Base-by-base conservation (phyloP, 2,113 vertebrate species). In the Nibea coibor region DNA sequence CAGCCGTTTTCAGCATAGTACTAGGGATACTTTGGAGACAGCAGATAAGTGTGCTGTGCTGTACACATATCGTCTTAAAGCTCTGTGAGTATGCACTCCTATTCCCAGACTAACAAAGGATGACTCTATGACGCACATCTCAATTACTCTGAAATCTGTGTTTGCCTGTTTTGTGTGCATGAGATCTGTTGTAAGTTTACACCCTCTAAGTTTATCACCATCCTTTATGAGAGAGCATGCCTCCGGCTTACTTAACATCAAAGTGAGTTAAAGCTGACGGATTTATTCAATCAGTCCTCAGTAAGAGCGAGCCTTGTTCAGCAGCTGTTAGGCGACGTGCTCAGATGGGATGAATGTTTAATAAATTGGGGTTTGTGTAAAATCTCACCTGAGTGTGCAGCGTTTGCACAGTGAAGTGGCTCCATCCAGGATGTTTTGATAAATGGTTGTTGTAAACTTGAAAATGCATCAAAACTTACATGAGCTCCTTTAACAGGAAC, bases 231-330 rank as follows among this genome's bases (percentile, higher is more conserved):
- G 24, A 42, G 64, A 20, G 22, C 11, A 3, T 11, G 66, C 61
- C 66, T 45, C 26, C 2, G 75, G 63, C 61, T 59, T 22, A 20
- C 59, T 53, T 48, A 58, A 80, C 61, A 56, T 22, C 8, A 15
- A 47, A 71, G 42, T 57, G 35, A 69, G 69, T 84, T 75, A 64
- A 42, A 71, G 66, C 64, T 31, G 78, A 72, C 78, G 48, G 66
- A 75, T 80, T 84, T 82, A 87, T 78, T 81, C 61, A 72, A 73
- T 79, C 77, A 53, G 80, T 24, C 28, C 45, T 88, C 45, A 12
- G 72, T 64, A 51, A 58, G 50, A 54, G n/a, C 4, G 11, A 64
- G 59, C 69, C 9, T 68, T 7, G 22, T 39, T 14, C 35, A 42
- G 66, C 83, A 75, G 73, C 73, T 90, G 75, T 42, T 68, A 9